Conservation (phyloP, 1,140 invertebrate genomes). For the Lasioglossum albipes region DNA sequence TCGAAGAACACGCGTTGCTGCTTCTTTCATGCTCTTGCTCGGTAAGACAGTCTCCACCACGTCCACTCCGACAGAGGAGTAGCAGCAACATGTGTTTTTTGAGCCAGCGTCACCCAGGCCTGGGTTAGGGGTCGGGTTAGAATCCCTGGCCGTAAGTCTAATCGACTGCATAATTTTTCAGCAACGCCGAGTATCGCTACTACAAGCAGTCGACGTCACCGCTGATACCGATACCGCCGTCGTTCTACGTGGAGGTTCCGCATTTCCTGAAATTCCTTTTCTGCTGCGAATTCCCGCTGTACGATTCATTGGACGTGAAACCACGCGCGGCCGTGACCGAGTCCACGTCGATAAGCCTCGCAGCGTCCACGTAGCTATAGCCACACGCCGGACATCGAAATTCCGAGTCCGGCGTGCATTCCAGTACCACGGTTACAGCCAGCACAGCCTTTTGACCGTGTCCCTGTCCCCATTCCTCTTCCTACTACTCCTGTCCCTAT, state of each 20-base stretch:
- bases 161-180: constrained; percentile 73
- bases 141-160: no score
- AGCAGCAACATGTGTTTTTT: no score
- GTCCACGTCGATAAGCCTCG: constrained; percentile 87
- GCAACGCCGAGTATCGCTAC: constrained; percentile 89
- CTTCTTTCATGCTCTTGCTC: no score
- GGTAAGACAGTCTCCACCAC: no score
- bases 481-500: no score
- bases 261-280: constrained; percentile 89
- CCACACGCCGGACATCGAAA: constrained; percentile 79
- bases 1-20: no score
- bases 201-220: constrained; percentile 94
- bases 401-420: constrained; percentile 74
- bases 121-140: no score
- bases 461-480: background rate
- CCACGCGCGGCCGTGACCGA: constrained; percentile 85
- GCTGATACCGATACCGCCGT: constrained; percentile 91
- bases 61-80: no score
- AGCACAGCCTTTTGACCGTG: constrained; percentile 57
- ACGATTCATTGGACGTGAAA: constrained; percentile 87
- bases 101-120: no score
- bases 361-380: constrained; percentile 89
- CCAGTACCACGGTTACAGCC: constrained; percentile 55
- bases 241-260: constrained; percentile 91
- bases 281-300: constrained; percentile 93